Base-by-base conservation (phyloP, 2,113 vertebrate species). In the Phalacrocorax pelagicus region DNA sequence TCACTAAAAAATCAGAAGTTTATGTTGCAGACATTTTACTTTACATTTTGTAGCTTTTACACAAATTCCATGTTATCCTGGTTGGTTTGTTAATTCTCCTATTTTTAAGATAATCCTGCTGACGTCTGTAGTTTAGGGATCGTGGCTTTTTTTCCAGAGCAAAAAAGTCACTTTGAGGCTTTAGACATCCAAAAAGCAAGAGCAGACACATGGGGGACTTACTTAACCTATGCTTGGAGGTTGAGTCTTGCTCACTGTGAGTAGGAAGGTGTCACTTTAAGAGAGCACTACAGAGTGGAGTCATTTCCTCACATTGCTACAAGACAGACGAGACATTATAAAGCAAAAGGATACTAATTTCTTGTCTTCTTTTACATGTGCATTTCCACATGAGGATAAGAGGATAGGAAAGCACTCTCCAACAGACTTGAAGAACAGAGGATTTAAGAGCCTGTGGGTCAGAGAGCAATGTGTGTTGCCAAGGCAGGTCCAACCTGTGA, bases 301-400 rank as follows among this genome's bases (percentile, higher is more conserved):
- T 38, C 0, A 38, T 81, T 51, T 83, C 27, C 32, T 87, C 23
- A 23, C 7, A 17, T 5, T 55, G 8, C 30, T 51, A 24, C 15
- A 59, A 54, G 81, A 38, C 6, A 94, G 7, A 2, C 22, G 11
- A 51, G 7, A 47, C 9, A 15, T 36, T 10, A 46, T 9, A 42
- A 79, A 91, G 30, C 2, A 49, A 52, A 65, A 51, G 1, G 24
- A 47, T 29, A 11, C 2, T 23, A 0, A 15, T 51, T 59, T 86
- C 30, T 54, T 69, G 10, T 23, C 44, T n/a, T 71, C 34, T 71
- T 34, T 58, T 42, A 21, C 21, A 62, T 6, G 2, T 16, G 20
- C 2, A 12, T 52, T 71, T 75, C 7, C 20, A 29, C 0, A 0
- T 15, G 38, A 44, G 11, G 1, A 49, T 18, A 63, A 16, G 9